Percentiles rank a stretch among this genome's conserved stretches.
These are phyloP conservation scores for Dendronephthya gigantea DNA, from an alignment of 64 coral and sea anemone species.

Conservation along the genomic window DNA sequence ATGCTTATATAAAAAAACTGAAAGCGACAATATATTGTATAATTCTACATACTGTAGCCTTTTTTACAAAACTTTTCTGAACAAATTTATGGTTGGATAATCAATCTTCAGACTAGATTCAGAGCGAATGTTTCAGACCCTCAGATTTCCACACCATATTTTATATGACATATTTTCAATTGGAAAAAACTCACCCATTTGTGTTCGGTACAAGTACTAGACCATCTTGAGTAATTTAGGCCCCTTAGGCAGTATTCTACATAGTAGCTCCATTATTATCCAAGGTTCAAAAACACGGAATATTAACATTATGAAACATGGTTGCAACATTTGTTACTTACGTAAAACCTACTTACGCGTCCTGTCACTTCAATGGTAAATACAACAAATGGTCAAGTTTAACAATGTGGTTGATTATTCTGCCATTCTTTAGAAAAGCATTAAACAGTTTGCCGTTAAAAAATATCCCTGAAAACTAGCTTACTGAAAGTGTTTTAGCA, in stretches of 20 bases:
- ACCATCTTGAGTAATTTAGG: neutral
- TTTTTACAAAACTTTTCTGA: too few species aligned
- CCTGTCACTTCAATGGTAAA: neutral
- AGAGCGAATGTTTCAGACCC: too few species aligned
- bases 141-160: too few species aligned
- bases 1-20: too few species aligned
- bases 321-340: constrained; percentile 16
- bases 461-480: neutral
- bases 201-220: neutral
- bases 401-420: constrained; percentile 30
- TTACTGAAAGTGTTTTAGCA: too few species aligned
- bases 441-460: constrained; percentile 22
- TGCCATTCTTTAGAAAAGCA: constrained; percentile 58
- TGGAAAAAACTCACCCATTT: neutral
- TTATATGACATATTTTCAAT: neutral
- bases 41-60: too few species aligned
- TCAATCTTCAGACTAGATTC: too few species aligned
- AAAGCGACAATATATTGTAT: too few species aligned
- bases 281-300: neutral
- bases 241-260: neutral
- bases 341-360: constrained; percentile 14
- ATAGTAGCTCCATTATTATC: neutral
- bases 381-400: neutral
- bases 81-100: too few species aligned
- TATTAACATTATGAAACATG: neutral